Conservation (phyloP, 2,888 invertebrate genomes). For the Agelastica alni region DNA sequence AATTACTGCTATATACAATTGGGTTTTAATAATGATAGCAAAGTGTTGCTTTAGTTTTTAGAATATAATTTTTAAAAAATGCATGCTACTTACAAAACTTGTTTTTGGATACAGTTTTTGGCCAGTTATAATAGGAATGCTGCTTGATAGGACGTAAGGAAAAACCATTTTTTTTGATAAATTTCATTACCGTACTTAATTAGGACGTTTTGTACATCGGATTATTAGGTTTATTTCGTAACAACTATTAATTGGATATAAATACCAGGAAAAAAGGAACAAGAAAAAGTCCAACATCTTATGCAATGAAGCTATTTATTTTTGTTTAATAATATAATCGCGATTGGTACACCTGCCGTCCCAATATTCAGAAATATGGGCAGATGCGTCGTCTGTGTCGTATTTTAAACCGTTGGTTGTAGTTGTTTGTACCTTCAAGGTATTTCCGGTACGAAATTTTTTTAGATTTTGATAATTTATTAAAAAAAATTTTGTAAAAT, state of each 20-base stretch:
- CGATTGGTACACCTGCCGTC: constrained; percentile 46
- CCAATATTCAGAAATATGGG: constrained; percentile 48
- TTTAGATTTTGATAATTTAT: constrained; percentile 19
- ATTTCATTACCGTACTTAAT: neutral
- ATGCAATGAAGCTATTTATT: constrained; percentile 39
- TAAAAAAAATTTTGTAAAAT: neutral
- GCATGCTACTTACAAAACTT: too few species aligned
- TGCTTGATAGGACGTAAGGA: too few species aligned
- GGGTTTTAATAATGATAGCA: too few species aligned
- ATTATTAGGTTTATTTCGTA: constrained; percentile 33
- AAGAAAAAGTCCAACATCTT: constrained; percentile 31
- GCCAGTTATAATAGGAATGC: too few species aligned
- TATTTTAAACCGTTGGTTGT: constrained; percentile 32
- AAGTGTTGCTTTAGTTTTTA: too few species aligned
- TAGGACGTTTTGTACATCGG: constrained; percentile 5
- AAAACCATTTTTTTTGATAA: too few species aligned
- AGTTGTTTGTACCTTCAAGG: constrained; percentile 35
- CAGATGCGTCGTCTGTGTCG: constrained; percentile 42
- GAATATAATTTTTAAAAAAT: too few species aligned
- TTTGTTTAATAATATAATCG: constrained; percentile 44
- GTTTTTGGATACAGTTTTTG: too few species aligned
- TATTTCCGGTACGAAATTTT: constrained; percentile 37
- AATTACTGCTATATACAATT: too few species aligned
- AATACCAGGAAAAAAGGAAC: constrained; percentile 28
- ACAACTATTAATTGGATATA: constrained; percentile 34